Conservation (phyloP, 2,888 invertebrate genomes). For the Netelia inedita region DNA sequence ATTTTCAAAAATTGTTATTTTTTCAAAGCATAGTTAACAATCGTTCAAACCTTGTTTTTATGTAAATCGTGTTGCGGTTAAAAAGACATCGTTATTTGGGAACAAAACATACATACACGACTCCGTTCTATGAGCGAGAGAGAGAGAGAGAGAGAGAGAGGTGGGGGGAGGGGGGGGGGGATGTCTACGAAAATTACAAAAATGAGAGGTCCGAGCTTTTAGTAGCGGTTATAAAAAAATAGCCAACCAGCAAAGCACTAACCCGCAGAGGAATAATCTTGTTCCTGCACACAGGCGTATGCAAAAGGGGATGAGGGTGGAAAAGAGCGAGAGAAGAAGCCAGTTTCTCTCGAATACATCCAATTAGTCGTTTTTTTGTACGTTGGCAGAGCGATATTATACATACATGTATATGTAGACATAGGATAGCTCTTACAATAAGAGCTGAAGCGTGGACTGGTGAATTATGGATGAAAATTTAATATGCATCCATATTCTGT, state of each 20-base stretch:
- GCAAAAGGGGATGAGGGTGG: background rate
- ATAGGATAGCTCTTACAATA: too few species aligned
- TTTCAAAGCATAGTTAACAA: too few species aligned
- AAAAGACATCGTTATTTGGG: too few species aligned
- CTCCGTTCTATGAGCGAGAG: background rate
- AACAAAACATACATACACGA: too few species aligned
- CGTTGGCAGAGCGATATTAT: background rate
- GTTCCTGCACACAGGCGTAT: background rate
- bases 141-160: background rate
- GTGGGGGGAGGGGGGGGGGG: too few species aligned
- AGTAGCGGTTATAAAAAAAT: background rate
- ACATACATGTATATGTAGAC: too few species aligned
- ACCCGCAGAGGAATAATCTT: background rate
- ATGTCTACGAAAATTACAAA: background rate
- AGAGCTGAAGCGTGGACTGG: background rate
- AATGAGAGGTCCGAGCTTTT: background rate
- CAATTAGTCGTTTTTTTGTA: conserved; percentile 19
- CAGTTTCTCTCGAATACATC: conserved; percentile 35
- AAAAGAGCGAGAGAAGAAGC: conserved; percentile 16
- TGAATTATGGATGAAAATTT: conserved; percentile 34
- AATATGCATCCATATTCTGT: conserved; percentile 26
- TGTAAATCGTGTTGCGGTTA: too few species aligned
- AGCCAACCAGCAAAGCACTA: background rate
- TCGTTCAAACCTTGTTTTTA: too few species aligned
- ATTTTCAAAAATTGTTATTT: too few species aligned